Evolutionary conservation across 2,888 invertebrate genomes (phyloP), one percentile per base, ranked within the genome.

Genomic region (Apantesis nais): DNA sequence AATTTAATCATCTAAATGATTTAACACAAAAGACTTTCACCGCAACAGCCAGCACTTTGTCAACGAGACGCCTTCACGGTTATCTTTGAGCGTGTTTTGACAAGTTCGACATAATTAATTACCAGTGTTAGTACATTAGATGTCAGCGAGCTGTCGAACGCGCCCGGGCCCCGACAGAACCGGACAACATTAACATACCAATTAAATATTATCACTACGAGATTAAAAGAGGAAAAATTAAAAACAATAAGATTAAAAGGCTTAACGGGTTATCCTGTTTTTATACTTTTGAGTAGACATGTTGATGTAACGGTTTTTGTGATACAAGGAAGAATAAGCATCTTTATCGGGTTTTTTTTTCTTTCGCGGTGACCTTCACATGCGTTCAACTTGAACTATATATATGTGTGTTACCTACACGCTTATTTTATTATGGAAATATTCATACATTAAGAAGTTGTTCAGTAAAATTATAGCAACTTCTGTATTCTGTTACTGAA

Each of bases 111-210:
- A 39, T 68, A 39, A 67, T 67, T 67, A 69, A 67, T 67, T 67
- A 70, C 39, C 55, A 52, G n/a, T 48, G 41, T 67, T 41, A 34
- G 29, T 61, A 29, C 66, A 70, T 66, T 66, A 66, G 55, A 39
- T 12, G 63, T 63, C 31, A 22, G 16, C 7, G 29, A 55, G 64
- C 44, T 44, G 44, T 69, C 61, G 62, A 62, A 22, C 8, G 55
- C 12, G 63, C 39, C 39, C 67, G 60, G 62, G 25, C 55, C 29
- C 63, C 39, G 31, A 37, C 63, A 55, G 14, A 31, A 62, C 71
- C 71, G 71, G 71, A 71, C 39, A 29, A 31, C 31, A 71, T 71
- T 71, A 67, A 71, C 60, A 67, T 71, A 71, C 67, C 64, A 71
- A 71, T 71, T 67, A 71, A 61, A 63, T 41, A 25, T 64, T 64